Evolutionary conservation across 2,888 invertebrate species (phyloP), one percentile per base, ranked within the genome.

Genomic region (Drosophila falleni): DNA sequence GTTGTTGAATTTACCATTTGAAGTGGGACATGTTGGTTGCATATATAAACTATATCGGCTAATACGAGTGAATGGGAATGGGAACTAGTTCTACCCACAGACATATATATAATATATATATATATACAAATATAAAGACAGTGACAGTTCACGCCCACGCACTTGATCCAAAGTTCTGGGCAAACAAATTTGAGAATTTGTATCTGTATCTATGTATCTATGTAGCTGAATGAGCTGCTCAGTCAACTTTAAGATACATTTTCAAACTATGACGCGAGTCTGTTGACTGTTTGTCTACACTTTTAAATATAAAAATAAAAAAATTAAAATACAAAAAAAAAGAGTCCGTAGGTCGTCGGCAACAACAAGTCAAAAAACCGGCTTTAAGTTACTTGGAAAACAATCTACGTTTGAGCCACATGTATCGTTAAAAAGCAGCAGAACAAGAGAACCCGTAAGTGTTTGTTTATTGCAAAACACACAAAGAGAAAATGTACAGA

Each of bases 351-450:
- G 90, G 90, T 89, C 78, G 85, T 62, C 75, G 66, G 59, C 77
- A 64, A 72, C 54, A 74, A 53, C 59, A 72, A 19, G 26, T 55
- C 13, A 42, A 42, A 86, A 81, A 89, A 89, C 88, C 84, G 86
- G 88, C 78, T 90, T 71, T 64, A 51, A 67, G 67, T 75, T 89
- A 89, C 90, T 88, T 88, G 88, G 86, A 86, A 88, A 80, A 73
- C 60, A 72, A 84, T 66, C 82, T 78, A 82, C 72, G 63, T 70
- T 59, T 76, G 74, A 60, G 79, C 62, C 58, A 60, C 46, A 74
- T n/a, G n/a, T 58, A 72, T 15, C 42, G 60, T 61, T 63, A 19
- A 49, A 61, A 49, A 72, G 67, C 74, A 53, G 39, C 66, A 68
- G 75, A 82, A 78, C 81, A 73, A 66, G 39, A 56, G 78, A 73